These are phyloP conservation scores for Ornithoptera priamus DNA, from an alignment of 2,888 invertebrate genomes.

Conservation along the genomic window DNA sequence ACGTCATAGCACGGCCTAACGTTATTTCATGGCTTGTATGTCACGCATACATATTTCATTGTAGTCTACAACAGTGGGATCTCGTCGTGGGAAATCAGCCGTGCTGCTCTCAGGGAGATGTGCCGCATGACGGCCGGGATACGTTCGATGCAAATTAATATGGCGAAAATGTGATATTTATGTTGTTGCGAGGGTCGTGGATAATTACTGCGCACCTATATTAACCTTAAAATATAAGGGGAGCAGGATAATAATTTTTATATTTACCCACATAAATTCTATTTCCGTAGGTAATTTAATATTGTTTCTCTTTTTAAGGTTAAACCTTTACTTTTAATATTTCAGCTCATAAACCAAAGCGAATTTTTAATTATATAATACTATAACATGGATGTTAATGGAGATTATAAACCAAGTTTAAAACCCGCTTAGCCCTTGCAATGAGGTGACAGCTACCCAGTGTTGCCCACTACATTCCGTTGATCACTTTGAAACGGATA, in stretches of 20 bases:
- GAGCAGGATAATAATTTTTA: slow-evolving; percentile 20
- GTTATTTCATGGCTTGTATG: slow-evolving; percentile 64
- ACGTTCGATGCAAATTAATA: slow-evolving; percentile 41
- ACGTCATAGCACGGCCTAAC: slow-evolving; percentile 49
- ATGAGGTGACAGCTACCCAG: too few species aligned
- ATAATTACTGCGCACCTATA: slow-evolving; percentile 19
- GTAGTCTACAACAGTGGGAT: slow-evolving; percentile 61
- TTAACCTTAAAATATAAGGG: slow-evolving; percentile 20
- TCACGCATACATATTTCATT: slow-evolving; percentile 73
- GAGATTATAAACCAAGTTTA: too few species aligned
- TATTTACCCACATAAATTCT: neutral
- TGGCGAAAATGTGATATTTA: slow-evolving; percentile 22
- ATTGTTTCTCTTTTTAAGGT: too few species aligned
- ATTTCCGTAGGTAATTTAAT: too few species aligned
- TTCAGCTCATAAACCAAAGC: too few species aligned
- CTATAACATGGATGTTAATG: too few species aligned
- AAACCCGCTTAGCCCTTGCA: too few species aligned
- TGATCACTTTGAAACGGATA: too few species aligned
- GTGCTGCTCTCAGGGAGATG: slow-evolving; percentile 35
- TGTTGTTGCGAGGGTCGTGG: slow-evolving; percentile 1
- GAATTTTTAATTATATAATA: too few species aligned
- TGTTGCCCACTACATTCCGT: too few species aligned
- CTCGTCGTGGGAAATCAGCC: slow-evolving; percentile 67
- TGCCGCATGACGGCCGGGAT: slow-evolving; percentile 25
- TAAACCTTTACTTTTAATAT: too few species aligned